A percentile compares a stretch with the other conserved stretches of the same genome.
These are phyloP conservation scores for Acanthochromis polyacanthus DNA, from an alignment of 2,113 vertebrate species.

Conservation along the genomic window DNA sequence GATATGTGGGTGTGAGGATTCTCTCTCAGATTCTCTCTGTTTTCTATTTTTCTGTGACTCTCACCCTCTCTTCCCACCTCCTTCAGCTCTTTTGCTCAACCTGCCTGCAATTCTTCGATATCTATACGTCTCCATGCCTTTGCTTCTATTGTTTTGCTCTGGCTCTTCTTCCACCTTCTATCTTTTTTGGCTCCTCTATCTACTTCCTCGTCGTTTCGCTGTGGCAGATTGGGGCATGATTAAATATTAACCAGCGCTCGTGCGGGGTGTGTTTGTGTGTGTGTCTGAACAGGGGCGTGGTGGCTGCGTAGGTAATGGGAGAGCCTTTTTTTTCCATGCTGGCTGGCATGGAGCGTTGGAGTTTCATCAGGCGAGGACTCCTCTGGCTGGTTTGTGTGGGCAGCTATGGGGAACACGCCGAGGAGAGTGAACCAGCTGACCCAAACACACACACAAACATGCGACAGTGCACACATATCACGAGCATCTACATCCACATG, in stretches of 20 bases:
- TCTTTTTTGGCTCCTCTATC: conserved; percentile 34
- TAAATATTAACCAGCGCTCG: conserved; percentile 80
- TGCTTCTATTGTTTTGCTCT: conserved; percentile 28
- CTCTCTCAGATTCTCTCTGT: conserved; percentile 63
- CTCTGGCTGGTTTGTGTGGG: conserved; percentile 73
- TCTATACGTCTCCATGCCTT: conserved; percentile 37
- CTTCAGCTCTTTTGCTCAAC: conserved; percentile 59
- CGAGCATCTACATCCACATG: conserved; percentile 23
- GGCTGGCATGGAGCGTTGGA: conserved; percentile 56
- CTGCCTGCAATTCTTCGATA: conserved; percentile 30
- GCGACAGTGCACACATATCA: conserved; percentile 28
- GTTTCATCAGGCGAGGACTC: conserved; percentile 74
- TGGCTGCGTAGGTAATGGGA: conserved; percentile 76
- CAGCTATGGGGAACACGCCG: conserved; percentile 59
- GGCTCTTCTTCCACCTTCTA: conserved; percentile 32
- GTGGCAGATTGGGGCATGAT: conserved; percentile 74
- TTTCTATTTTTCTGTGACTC: conserved; percentile 62
- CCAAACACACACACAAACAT: conserved; percentile 55
- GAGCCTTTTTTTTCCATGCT: conserved; percentile 57
- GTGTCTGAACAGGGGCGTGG: conserved; percentile 47
- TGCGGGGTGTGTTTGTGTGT: conserved; percentile 49
- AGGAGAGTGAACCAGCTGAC: conserved; percentile 48
- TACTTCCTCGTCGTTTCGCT: conserved; percentile 48
- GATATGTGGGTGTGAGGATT: conserved; percentile 79
- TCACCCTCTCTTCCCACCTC: conserved; percentile 64